Base-by-base conservation (phyloP, 1,140 invertebrate genomes). In the Heliconius congener region DNA sequence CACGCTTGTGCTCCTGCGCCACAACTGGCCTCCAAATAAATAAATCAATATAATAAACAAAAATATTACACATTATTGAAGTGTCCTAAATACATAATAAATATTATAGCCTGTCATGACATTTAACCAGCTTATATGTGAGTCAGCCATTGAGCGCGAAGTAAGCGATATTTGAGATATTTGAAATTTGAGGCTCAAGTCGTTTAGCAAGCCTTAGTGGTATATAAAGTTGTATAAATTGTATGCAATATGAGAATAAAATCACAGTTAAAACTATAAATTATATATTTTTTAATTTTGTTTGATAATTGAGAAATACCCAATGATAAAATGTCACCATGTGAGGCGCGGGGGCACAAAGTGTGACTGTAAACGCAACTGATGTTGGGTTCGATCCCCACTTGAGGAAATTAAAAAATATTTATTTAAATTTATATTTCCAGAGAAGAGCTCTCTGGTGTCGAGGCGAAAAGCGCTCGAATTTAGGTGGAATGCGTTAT, bases 161-260 rank as follows among this genome's bases (percentile, higher is more conserved):
- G 23, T 66, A 66, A 70, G 39, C 60, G 60, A 42, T 39, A 52
- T 27, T 60, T 11, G 73, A 37, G 55, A 16, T 46, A 57, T 30
- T 70, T 23, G 73, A 42, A 39, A 3, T 46, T 16, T 46, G 19
- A 27, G 52, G 19, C n/a, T 57, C 55, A n/a, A 46, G 46, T 50
- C 74, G 60, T 76, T 60, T 76, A 66, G 57, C 57, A 70, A 76
- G 46, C 11, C n/a, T 4, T 34, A 57, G 2, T 76, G 74, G 37
- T 76, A 76, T 76, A 71, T 76, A 76, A 50, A 39, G 74, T 76
- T 76, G 39, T 70, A 39, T 57, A 76, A 70, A 76, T 13, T 66
- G 60, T 66, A 66, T 66, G 60, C 27, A 66, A 66, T 66, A 27
- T 66, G 13, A 66, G 8, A 66, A 66, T 30, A 66, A 66, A 16